Conservation (phyloP, 2,888 invertebrate genomes). For the Lochmaea crataegi region DNA sequence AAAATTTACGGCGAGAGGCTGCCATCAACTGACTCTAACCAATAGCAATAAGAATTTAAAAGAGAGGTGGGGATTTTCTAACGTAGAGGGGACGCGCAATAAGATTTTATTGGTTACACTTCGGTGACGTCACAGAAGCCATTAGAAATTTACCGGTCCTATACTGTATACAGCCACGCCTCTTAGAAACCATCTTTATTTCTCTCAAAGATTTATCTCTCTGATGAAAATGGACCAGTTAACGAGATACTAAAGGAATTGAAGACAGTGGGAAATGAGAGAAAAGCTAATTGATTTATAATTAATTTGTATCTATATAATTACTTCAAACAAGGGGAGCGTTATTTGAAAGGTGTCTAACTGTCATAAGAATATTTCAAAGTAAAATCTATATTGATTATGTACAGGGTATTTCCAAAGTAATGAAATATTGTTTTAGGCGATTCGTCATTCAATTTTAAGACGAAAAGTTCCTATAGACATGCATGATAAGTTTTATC, state of each 20-base stretch:
- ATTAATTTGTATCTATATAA: constrained; percentile 9
- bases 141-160: constrained; percentile 55
- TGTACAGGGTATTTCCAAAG: too few relatives aligned
- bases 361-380: background rate
- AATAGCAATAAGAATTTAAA: constrained; percentile 43
- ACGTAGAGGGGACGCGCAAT: constrained; percentile 39
- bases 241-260: constrained; percentile 22
- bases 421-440: too few relatives aligned
- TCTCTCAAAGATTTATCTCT: constrained; percentile 29
- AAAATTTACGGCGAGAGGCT: constrained; percentile 48
- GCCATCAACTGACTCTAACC: constrained; percentile 41
- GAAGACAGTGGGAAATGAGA: too few relatives aligned
- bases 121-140: constrained; percentile 53
- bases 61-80: constrained; percentile 28
- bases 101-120: constrained; percentile 49
- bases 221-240: constrained; percentile 36
- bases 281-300: constrained; percentile 32
- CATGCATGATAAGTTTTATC: too few relatives aligned
- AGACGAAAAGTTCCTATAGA: too few relatives aligned
- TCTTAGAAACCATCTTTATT: constrained; percentile 43
- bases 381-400: too few relatives aligned
- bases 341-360: background rate
- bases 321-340: background rate
- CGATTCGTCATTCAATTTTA: too few relatives aligned
- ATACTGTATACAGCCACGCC: constrained; percentile 44